Evolutionary conservation across 2,113 vertebrate genomes (phyloP).

Genomic region (Sinocyclocheilus anophthalmus): DNA sequence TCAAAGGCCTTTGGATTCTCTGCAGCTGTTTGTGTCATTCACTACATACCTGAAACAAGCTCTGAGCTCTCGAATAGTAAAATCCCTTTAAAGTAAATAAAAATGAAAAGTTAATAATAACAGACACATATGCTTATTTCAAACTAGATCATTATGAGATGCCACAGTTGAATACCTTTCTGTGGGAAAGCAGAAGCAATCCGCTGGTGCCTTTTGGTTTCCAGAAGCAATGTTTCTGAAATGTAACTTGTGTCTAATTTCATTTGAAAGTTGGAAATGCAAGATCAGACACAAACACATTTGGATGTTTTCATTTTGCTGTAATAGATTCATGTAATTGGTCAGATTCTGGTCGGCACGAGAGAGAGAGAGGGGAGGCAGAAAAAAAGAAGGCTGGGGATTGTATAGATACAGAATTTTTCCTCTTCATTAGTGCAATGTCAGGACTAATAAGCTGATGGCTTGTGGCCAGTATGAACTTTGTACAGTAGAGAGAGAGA

Average conservation of each 20-base stretch:
- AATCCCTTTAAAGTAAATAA: conserved; percentile 11
- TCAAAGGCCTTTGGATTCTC: conserved; percentile 28
- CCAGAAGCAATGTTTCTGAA: conserved; percentile 22
- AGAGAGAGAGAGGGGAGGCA: neutral
- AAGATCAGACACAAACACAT: conserved; percentile 42
- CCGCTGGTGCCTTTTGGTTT: neutral
- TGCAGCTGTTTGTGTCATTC: conserved; percentile 1
- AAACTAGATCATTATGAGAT: conserved; percentile 1
- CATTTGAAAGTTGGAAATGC: conserved; percentile 43
- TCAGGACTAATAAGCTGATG: conserved; percentile 68
- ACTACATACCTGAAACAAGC: neutral
- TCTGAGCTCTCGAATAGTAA: neutral
- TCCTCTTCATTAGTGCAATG: conserved; percentile 73
- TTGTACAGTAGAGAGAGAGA: conserved; percentile 22
- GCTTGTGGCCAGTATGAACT: conserved; percentile 45
- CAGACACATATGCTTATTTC: conserved; percentile 18
- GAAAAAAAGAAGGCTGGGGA: conserved; percentile 53
- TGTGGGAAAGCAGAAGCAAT: neutral
- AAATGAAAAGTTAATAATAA: conserved; percentile 26
- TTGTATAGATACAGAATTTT: conserved; percentile 66
- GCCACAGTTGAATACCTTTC: neutral
- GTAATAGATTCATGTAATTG: conserved; percentile 43
- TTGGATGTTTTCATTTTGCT: conserved; percentile 39
- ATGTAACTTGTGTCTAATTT: conserved; percentile 44
- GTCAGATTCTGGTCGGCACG: neutral